Evolutionary conservation across 1,140 invertebrate genomes (phyloP).

Genomic region (Caenorhabditis latens): DNA sequence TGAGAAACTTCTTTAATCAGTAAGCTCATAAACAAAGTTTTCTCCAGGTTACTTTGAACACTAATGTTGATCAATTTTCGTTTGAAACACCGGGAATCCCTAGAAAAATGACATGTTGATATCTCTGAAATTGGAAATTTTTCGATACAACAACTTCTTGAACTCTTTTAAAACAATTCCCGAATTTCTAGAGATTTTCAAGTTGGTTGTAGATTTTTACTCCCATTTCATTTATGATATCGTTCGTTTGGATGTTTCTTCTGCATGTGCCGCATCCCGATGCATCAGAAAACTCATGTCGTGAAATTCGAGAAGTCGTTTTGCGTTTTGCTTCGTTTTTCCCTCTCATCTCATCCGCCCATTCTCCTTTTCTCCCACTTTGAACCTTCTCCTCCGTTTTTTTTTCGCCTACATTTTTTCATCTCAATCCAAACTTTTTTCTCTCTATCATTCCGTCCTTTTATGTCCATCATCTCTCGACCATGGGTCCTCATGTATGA

Average conservation of each 20-base stretch:
- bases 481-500: not conserved
- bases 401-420: not conserved
- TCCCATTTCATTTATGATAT: too few species aligned
- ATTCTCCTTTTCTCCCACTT: not conserved
- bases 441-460: not conserved
- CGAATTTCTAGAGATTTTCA: too few species aligned
- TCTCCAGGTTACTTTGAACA: too few species aligned
- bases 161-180: too few species aligned
- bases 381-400: conserved; percentile 3
- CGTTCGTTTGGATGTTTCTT: conserved; percentile 2
- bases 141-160: too few species aligned
- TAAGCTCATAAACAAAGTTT: too few species aligned
- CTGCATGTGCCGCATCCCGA: conserved; percentile 4
- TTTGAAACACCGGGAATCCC: too few species aligned
- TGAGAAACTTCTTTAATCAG: too few species aligned
- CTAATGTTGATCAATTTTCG: too few species aligned
- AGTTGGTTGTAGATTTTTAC: too few species aligned
- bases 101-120: too few species aligned
- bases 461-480: not conserved
- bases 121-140: too few species aligned
- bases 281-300: conserved; percentile 53
- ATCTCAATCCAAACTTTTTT: conserved; percentile 4
- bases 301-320: conserved; percentile 56
- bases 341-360: conserved; percentile 26
- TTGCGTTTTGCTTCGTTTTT: conserved; percentile 52